Percentiles rank a stretch among this genome's conserved stretches.
Evolutionary conservation across 1,140 invertebrate species (phyloP).

Genomic region (Camponotus vicinus): DNA sequence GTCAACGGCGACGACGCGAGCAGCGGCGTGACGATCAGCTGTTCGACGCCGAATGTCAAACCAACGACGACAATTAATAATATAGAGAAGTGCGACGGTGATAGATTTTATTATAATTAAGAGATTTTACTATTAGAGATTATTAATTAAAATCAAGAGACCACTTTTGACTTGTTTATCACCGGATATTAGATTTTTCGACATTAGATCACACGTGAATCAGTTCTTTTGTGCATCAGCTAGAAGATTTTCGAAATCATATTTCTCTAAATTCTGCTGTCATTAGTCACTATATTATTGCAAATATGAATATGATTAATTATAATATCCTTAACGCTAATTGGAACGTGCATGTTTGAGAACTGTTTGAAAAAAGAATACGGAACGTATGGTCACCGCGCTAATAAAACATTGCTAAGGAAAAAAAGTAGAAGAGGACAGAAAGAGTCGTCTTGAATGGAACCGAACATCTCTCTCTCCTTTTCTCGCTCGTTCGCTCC

Average conservation of each 20-base stretch:
- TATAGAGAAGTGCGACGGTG: slow-evolving; percentile 7
- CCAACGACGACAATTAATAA: neutral
- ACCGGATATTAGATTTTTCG: neutral
- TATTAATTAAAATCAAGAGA: slow-evolving; percentile 11
- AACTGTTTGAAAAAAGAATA: neutral
- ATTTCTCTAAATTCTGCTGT: no score
- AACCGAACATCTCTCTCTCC: slow-evolving; percentile 49
- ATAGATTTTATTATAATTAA: slow-evolving; percentile 37
- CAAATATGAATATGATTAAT: neutral
- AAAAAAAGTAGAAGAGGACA: neutral
- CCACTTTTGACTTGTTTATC: neutral
- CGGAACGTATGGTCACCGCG: slow-evolving; percentile 23
- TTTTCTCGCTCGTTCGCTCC: slow-evolving; percentile 60
- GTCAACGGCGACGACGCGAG: slow-evolving; percentile 15
- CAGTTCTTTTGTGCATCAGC: no score
- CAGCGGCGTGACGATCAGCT: slow-evolving; percentile 55
- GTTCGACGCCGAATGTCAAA: slow-evolving; percentile 27
- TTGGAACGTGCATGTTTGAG: neutral
- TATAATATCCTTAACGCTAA: neutral
- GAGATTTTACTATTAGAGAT: no score
- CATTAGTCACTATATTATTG: neutral
- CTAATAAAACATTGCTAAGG: slow-evolving; percentile 45
- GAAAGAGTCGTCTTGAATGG: slow-evolving; percentile 17
- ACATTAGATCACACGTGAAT: no score
- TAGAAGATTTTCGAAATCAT: no score